Evolutionary conservation across 2,113 vertebrate genomes (phyloP), one percentile per base, ranked within the genome.

Genomic region (Psittacara wagleri): DNA sequence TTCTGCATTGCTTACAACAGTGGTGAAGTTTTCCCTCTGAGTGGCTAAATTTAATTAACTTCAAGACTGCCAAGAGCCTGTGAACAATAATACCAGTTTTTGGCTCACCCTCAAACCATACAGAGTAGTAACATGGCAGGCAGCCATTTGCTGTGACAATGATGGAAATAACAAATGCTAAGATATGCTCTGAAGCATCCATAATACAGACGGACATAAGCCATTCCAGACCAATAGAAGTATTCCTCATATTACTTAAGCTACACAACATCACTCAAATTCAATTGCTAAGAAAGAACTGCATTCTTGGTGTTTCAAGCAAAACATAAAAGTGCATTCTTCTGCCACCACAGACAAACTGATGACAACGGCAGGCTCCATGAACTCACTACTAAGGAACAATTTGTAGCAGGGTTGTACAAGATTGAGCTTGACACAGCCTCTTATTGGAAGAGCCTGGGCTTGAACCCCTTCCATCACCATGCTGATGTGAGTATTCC

Each of bases 341-440:
- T 89, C 83, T 91, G 64, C 48, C 54, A 39, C 63, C 59, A 70
- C 94, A 99, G 98, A 73, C 89, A 95, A 86, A 98, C 98, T 8
- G 95, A 97, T 12, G 49, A 76, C 6, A 83, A 91, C 1, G 98
- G 98, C 44, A 97, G 98, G 84, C 93, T 98, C 78, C 96, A 97
- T 3, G 86, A 98, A 19, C 95, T 99, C 48, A 96, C 97, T 84
- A 96, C 95, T 10, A 98, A 98, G 72, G 91, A 98, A 92, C 62
- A 98, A 44, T 98, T 98, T 89, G 81, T 44, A 43, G 63, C 97
- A 67, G 98, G 98, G 16, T 39, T 97, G 28, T 98, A 99, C 92
- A 98, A 97, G 61, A 92, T 98, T 23, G 97, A 98, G 83, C 95
- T 98, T 85, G 97, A 98, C 66, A 98, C 98, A 31, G 97, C 98